Base-by-base conservation (phyloP, 2,113 vertebrate genomes). In the Spilogale gracilis region DNA sequence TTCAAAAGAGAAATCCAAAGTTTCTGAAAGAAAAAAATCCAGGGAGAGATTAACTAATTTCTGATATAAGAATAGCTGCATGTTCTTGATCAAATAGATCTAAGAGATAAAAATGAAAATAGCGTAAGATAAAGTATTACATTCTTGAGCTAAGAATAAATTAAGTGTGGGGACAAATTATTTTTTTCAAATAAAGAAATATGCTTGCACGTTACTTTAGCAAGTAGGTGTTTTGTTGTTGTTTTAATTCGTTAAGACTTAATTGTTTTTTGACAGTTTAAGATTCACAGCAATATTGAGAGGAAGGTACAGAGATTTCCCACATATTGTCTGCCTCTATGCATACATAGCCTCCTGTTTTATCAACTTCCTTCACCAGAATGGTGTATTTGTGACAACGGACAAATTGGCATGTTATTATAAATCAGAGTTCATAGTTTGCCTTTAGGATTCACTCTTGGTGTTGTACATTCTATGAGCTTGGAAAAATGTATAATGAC, bases 151-250 rank as follows among this genome's bases (percentile, higher is more conserved):
- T 61, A 81, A 84, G 50, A 90, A 78, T 90, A 78, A 95, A 48
- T 86, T 86, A 56, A 82, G 10, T 9, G 6, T 5, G 43, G 14
- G 17, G 32, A 85, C 13, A 79, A 67, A 89, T 32, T 27, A 65
- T 20, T 83, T 27, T 54, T 79, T 95, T 95, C 56, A 92, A 89
- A 79, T 30, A 48, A 93, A 65, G 10, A 60, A 43, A 94, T 71
- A 80, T 69, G 6, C 8, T 80, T 91, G 1, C 1, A 63, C 76
- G 88, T 86, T 67, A 78, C 10, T 45, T 65, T 27, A 90, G 21
- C 12, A 60, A 76, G 17, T 56, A 7, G 5, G 30, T 85, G 3
- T 43, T 30, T 81, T 81, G 27, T n/a, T 79, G 10, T 71, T 80
- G 20, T 3, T 73, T 94, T 61, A 61, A 73, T 30, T 61, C 61